Evolutionary conservation across 2,113 vertebrate genomes (phyloP).

Genomic region (Neolamprologus hecqui): DNA sequence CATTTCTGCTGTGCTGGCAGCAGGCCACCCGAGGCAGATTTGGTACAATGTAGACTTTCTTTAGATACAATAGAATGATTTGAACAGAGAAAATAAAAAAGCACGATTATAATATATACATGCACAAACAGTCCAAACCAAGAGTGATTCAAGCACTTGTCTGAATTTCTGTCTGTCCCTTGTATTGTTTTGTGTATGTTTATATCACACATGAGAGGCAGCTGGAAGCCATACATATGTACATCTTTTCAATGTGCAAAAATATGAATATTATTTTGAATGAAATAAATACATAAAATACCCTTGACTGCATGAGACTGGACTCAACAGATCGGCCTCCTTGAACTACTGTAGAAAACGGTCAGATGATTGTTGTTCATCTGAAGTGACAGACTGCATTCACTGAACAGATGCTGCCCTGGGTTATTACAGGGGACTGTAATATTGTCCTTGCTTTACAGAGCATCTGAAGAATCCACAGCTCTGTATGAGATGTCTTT

Average conservation of each 20-base stretch:
- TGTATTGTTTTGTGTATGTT: not conserved
- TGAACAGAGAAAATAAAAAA: not conserved
- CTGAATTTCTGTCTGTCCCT: not conserved
- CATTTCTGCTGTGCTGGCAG: not conserved
- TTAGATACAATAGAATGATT: not conserved
- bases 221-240: not conserved
- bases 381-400: not conserved
- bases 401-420: not conserved
- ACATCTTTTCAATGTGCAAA: not conserved
- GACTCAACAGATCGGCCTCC: not conserved
- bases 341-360: not conserved
- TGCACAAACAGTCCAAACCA: not conserved
- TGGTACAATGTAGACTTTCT: not conserved
- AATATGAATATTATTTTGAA: not conserved
- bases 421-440: not conserved
- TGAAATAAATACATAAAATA: not conserved
- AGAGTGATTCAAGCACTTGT: not conserved
- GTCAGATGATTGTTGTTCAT: not conserved
- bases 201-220: not conserved
- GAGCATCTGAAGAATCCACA: not conserved
- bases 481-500: not conserved
- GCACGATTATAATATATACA: not conserved
- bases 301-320: not conserved
- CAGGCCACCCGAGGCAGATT: not conserved
- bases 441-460: not conserved